Conservation (phyloP, 2,113 vertebrate species). For the Corynorhinus townsendii region DNA sequence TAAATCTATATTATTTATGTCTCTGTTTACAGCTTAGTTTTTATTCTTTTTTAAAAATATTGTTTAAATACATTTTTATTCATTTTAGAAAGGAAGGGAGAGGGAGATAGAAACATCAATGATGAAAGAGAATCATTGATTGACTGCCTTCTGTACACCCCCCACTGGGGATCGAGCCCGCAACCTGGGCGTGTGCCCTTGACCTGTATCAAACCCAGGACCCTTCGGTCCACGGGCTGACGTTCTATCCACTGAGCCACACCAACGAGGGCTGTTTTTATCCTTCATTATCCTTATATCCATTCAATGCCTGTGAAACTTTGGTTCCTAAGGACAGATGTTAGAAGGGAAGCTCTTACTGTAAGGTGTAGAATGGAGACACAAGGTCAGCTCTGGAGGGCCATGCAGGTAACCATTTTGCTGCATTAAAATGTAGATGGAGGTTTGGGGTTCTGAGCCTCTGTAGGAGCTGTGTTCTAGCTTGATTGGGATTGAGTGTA, state of each 20-base stretch:
- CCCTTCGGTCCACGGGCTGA: too few species aligned
- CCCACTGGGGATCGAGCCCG: too few species aligned
- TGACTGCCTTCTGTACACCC: too few species aligned
- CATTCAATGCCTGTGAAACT: background rate
- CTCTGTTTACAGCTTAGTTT: accelerated
- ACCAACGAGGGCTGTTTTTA: background rate
- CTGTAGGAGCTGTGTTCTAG: background rate
- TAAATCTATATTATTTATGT: accelerated
- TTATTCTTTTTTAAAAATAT: too few species aligned
- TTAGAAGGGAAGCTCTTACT: background rate
- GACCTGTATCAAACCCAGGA: too few species aligned
- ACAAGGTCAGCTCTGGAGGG: accelerated
- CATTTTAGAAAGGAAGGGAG: too few species aligned
- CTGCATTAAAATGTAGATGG: accelerated
- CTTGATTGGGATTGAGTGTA: accelerated
- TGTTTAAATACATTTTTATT: too few species aligned
- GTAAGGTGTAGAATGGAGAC: accelerated
- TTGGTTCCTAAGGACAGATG: accelerated
- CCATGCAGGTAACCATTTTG: accelerated
- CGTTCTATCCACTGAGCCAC: too few species aligned
- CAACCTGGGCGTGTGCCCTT: too few species aligned
- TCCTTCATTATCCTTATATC: background rate
- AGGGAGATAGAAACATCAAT: too few species aligned
- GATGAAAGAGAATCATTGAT: too few species aligned
- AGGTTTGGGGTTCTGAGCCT: background rate